Evolutionary conservation across 2,888 invertebrate genomes (phyloP).

Genomic region (Mimas tiliae): DNA sequence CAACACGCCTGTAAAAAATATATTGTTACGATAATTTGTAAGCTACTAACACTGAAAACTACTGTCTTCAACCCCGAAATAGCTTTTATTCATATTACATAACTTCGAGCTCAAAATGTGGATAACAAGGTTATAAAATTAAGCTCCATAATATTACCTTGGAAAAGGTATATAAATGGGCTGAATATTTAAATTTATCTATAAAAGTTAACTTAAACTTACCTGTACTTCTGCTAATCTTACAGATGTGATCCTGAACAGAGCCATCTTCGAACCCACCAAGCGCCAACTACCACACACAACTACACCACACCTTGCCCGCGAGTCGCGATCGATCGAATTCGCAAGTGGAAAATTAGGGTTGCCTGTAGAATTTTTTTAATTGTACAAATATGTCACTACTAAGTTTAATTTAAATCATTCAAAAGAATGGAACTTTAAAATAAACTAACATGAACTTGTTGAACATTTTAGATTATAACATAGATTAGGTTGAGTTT

Average conservation of each 20-base stretch:
- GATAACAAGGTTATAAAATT: conserved; percentile 58
- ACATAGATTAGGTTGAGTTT: no score
- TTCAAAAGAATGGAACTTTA: no score
- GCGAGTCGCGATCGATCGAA: conserved; percentile 72
- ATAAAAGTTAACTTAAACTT: conserved; percentile 39
- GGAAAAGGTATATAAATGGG: neutral
- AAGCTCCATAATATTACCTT: conserved; percentile 26
- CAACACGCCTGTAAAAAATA: neutral
- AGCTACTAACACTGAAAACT: conserved; percentile 25
- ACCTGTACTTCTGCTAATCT: conserved; percentile 87
- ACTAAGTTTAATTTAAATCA: no score
- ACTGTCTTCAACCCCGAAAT: conserved; percentile 48
- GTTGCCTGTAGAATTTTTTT: no score
- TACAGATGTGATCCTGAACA: conserved; percentile 87
- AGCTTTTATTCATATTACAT: conserved; percentile 65
- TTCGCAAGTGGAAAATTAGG: conserved; percentile 51
- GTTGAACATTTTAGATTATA: no score
- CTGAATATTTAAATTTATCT: neutral
- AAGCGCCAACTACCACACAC: conserved; percentile 65
- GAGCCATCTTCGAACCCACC: conserved; percentile 84
- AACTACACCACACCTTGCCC: conserved; percentile 54
- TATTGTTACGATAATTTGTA: neutral
- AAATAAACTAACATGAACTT: no score
- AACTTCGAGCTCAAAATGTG: conserved; percentile 59
- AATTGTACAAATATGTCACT: no score